phyloP scores from a whole-genome alignment of 2,888 invertebrate genomes.

The Acholoe squamosa region DNA sequence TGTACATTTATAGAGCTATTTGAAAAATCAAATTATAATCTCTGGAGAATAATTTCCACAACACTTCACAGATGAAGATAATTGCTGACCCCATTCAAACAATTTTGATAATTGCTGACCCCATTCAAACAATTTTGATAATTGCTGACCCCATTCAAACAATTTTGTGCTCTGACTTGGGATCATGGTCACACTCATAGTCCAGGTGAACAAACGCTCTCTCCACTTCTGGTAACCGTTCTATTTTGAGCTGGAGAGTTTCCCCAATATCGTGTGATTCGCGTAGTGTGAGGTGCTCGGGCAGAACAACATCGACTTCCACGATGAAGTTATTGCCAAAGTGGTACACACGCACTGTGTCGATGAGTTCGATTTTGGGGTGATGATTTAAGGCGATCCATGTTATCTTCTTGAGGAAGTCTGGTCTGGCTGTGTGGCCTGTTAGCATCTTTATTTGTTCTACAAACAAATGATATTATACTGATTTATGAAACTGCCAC shows the following conservation, averaged over 20 bases:
- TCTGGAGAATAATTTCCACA: too few relatives aligned
- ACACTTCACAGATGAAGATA: too few relatives aligned
- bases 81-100: too few relatives aligned
- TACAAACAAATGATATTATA: conserved; percentile 68
- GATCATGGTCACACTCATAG: conserved; percentile 84
- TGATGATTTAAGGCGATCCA: conserved; percentile 82
- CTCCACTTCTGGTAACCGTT: conserved; percentile 84
- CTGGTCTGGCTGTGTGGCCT: conserved; percentile 81
- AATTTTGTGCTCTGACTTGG: conserved; percentile 83
- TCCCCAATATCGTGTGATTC: conserved; percentile 85
- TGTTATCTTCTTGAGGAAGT: conserved; percentile 82
- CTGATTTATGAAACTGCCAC: too few relatives aligned
- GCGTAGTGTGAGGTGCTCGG: conserved; percentile 82
- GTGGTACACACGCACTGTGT: conserved; percentile 85
- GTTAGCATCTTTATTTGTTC: conserved; percentile 81
- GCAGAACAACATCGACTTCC: conserved; percentile 80
- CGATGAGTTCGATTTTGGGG: conserved; percentile 80
- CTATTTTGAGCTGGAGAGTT: conserved; percentile 84
- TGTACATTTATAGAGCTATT: too few relatives aligned
- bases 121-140: too few relatives aligned
- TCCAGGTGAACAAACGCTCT: conserved; percentile 85
- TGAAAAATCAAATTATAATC: too few relatives aligned
- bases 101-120: too few relatives aligned
- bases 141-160: conserved; percentile 77
- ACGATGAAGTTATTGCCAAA: conserved; percentile 84